Base-by-base conservation (phyloP, 2,888 invertebrate genomes). In the Spicauda simplicius region DNA sequence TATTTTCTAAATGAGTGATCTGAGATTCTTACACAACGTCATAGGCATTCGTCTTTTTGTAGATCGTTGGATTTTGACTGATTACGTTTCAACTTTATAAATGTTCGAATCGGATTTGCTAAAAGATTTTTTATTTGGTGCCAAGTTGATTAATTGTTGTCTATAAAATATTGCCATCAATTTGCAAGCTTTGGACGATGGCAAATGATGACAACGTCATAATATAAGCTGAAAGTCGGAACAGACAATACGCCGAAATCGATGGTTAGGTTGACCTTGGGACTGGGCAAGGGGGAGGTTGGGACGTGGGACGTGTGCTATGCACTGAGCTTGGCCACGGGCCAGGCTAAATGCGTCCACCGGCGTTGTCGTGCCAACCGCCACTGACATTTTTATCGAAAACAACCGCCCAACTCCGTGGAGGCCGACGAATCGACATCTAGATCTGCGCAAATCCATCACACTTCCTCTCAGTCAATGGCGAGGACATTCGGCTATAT, bases 301-400 rank as follows among this genome's bases (percentile, higher is more conserved):
- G 84, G 80, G 84, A 83, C 84, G 84, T 72, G 74, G 68, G 69
- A 69, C 70, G 72, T 71, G 58, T 71, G 76, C 71, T 80, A 85
- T 91, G 92, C 90, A 91, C 83, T 82, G 77, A 75, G 78, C 77
- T 87, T 91, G 92, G 91, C 87, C 67, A 16, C 48, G 61, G 72
- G 87, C 92, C 92, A 93, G 90, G 86, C 91, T 93, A 93, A 90
- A 90, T 86, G 82, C 83, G 90, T 83, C 82, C 77, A 76, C 73
- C 82, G 85, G 80, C 85, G 83, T 76, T 85, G 87, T 80, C 85
- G 85, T 86, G 90, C 90, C 90, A 89, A 87, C 87, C 77, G 71
- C 73, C 73, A 76, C 82, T 88, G 88, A 87, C 88, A 91, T 88
- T 91, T 90, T 93, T 91, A 90, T 89, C 84, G 86, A 91, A 91